Percentiles rank a stretch among this genome's conserved stretches.
phyloP scores from a whole-genome alignment of 2,797 vertebrate species.

The Limnodromus scolopaceus region DNA sequence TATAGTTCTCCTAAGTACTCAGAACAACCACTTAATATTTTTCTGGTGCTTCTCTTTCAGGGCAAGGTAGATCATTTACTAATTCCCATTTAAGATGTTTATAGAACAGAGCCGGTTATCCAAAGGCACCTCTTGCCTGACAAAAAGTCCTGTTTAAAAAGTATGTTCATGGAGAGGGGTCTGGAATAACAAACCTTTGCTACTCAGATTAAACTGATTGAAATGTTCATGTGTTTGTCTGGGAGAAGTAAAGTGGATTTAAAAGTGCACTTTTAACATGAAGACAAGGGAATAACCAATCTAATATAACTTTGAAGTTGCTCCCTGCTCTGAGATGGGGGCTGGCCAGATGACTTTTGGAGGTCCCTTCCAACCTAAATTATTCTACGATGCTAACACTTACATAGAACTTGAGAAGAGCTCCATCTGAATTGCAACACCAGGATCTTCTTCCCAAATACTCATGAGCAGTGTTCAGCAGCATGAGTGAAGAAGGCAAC shows the following conservation, averaged over 20 bases:
- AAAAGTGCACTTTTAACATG: not conserved
- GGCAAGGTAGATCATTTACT: not conserved
- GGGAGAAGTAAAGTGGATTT: not conserved
- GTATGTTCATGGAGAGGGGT: not conserved
- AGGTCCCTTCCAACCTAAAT: not conserved
- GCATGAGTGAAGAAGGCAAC: conserved; percentile 95
- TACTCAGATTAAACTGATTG: not conserved
- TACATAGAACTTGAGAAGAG: conserved; percentile 95
- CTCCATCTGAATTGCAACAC: conserved; percentile 94
- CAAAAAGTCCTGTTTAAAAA: not conserved
- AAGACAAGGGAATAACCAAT: not conserved
- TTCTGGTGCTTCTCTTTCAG: not conserved
- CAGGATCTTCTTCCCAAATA: conserved; percentile 93
- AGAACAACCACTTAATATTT: not conserved
- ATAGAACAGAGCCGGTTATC: not conserved
- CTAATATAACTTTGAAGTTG: not conserved
- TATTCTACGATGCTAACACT: conserved; percentile 53
- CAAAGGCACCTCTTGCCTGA: not conserved
- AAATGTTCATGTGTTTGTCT: not conserved
- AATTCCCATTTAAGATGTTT: not conserved
- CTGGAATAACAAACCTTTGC: not conserved
- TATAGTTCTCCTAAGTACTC: not conserved
- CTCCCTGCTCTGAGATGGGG: not conserved
- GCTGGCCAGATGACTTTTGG: not conserved
- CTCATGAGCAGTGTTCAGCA: conserved; percentile 95